Conservation (phyloP, 2,113 vertebrate species). For the Diadophis punctatus region DNA sequence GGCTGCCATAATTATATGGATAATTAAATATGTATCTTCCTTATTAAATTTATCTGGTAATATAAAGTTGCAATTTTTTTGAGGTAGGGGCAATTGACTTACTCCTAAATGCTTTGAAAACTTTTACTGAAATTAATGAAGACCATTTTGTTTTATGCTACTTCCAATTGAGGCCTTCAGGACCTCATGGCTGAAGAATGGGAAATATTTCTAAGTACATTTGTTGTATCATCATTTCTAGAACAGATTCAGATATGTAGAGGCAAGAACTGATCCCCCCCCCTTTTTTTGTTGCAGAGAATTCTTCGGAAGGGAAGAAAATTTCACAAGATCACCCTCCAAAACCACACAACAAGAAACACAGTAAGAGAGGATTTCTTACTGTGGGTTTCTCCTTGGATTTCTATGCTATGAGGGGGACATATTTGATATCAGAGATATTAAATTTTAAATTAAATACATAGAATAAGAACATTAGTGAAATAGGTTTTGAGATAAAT, state of each 20-base stretch:
- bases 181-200: not conserved
- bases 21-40: no score
- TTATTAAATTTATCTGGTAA: no score
- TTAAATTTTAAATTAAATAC: not conserved
- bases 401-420: not conserved
- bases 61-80: no score
- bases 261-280: not conserved
- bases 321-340: slow-evolving; percentile 68
- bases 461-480: not conserved
- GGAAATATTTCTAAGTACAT: not conserved
- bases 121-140: not conserved
- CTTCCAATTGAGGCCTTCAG: not conserved
- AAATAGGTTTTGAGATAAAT: not conserved
- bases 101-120: not conserved
- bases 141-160: not conserved
- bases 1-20: no score
- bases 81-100: not conserved
- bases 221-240: slow-evolving; percentile 47
- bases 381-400: no score
- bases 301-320: slow-evolving; percentile 79
- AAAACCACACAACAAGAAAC: slow-evolving; percentile 82
- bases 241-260: slow-evolving; percentile 27
- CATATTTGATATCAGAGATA: not conserved
- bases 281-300: slow-evolving; percentile 32
- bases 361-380: slow-evolving; percentile 81